Conservation (phyloP, 2,797 vertebrate species). For the Octomys mimax region DNA sequence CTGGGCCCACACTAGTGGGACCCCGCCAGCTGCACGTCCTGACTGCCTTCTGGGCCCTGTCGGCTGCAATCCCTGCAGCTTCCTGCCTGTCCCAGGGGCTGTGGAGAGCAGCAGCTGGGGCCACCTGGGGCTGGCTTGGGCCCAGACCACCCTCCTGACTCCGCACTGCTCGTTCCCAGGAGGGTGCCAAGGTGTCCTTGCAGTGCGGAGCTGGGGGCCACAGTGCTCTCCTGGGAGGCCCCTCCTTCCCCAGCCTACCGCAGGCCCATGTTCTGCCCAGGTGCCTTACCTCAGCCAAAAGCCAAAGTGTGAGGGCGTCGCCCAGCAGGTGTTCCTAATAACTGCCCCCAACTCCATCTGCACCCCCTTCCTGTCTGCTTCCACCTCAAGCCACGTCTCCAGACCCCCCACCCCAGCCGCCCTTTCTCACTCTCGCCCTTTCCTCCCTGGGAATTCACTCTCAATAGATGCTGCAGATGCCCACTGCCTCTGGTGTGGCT, state of each 20-base stretch:
- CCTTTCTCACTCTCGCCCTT: background rate
- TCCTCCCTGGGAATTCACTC: background rate
- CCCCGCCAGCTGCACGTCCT: background rate
- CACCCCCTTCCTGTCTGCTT: rapidly evolving
- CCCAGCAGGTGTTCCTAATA: rapidly evolving
- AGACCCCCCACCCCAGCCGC: background rate
- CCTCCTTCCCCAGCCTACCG: too few relatives aligned
- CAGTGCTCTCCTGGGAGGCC: background rate
- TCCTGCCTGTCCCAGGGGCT: background rate
- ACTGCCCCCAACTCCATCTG: rapidly evolving
- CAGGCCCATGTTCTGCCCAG: rapidly evolving
- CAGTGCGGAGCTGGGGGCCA: background rate
- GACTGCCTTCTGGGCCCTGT: background rate
- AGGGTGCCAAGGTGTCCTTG: background rate
- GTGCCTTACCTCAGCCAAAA: background rate
- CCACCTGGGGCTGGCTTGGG: background rate
- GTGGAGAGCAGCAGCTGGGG: background rate
- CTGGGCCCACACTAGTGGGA: background rate
- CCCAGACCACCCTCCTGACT: background rate
- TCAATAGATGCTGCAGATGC: rapidly evolving
- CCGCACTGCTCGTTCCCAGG: background rate
- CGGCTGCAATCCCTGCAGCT: background rate
- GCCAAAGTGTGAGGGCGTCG: rapidly evolving
- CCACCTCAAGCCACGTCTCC: too few relatives aligned
- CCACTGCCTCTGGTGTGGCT: background rate